Evolutionary conservation across 1,140 invertebrate genomes (phyloP).

Genomic region (Lanistes nyassanus): DNA sequence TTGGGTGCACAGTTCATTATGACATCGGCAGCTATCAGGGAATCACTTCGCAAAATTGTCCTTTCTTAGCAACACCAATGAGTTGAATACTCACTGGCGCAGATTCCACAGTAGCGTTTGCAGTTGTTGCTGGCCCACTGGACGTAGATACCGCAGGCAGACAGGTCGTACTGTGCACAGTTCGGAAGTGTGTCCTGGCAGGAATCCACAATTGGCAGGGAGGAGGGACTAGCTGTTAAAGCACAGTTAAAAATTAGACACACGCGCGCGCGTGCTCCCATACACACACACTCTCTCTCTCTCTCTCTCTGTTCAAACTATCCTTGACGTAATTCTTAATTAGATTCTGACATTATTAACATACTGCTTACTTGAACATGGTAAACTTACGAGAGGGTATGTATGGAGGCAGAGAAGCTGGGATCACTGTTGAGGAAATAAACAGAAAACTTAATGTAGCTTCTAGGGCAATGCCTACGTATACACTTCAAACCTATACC

Average conservation of each 20-base stretch:
- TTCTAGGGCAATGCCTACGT: no score
- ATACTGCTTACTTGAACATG: no score
- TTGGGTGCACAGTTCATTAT: no score
- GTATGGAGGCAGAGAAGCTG: constrained; percentile 19
- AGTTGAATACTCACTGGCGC: constrained; percentile 32
- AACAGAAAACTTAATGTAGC: no score
- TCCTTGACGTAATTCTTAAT: neutral
- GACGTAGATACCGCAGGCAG: constrained; percentile 33
- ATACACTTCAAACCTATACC: no score
- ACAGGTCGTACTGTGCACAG: constrained; percentile 36
- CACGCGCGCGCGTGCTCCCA: neutral
- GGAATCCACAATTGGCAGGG: constrained; percentile 11
- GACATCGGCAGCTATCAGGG: no score
- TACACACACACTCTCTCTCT: neutral
- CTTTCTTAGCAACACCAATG: no score
- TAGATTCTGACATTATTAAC: no score
- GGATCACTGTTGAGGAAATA: constrained; percentile 14
- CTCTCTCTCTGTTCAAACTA: neutral
- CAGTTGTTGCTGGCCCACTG: constrained; percentile 43
- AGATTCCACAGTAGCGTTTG: constrained; percentile 33
- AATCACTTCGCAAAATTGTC: no score
- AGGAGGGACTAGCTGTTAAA: constrained; percentile 2
- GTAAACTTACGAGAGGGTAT: constrained; percentile 8
- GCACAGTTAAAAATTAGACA: neutral
- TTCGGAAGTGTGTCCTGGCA: constrained; percentile 42